Evolutionary conservation across 2,113 vertebrate genomes (phyloP).

Genomic region (Dipodomys ordii): DNA sequence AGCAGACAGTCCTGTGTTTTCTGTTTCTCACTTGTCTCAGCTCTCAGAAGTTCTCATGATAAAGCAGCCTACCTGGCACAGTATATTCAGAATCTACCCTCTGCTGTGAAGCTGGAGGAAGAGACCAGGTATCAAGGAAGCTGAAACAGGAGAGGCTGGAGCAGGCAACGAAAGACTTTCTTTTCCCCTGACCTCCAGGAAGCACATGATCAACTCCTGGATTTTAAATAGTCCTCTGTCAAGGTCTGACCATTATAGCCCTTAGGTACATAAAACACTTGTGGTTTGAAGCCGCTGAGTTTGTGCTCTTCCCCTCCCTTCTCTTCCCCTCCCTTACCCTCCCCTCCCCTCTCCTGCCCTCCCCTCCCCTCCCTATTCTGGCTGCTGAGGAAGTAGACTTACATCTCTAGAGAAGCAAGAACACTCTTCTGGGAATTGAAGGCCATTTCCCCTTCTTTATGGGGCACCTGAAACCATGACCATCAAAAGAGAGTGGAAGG

Average conservation of each 20-base stretch:
- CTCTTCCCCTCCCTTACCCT: too few species aligned
- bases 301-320: neutral
- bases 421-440: neutral
- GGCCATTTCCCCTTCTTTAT: too few species aligned
- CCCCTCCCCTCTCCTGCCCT: too few species aligned
- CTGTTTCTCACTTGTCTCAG: neutral
- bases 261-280: neutral
- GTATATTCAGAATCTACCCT: too few species aligned
- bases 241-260: neutral
- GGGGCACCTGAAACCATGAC: neutral
- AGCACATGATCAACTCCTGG: neutral
- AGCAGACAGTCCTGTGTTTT: neutral
- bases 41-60: neutral
- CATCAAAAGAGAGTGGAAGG: neutral
- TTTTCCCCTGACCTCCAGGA: neutral
- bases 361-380: too few species aligned
- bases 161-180: fast-evolving
- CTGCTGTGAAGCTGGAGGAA: neutral
- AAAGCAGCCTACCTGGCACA: neutral
- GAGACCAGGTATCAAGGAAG: fast-evolving
- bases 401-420: neutral
- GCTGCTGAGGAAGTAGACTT: neutral
- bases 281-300: neutral
- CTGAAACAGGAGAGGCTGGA: neutral
- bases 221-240: neutral